Evolutionary conservation across 37 sponge, comb jelly and placozoan genomes (phyloP).

Genomic region (Corticium candelabrum): DNA sequence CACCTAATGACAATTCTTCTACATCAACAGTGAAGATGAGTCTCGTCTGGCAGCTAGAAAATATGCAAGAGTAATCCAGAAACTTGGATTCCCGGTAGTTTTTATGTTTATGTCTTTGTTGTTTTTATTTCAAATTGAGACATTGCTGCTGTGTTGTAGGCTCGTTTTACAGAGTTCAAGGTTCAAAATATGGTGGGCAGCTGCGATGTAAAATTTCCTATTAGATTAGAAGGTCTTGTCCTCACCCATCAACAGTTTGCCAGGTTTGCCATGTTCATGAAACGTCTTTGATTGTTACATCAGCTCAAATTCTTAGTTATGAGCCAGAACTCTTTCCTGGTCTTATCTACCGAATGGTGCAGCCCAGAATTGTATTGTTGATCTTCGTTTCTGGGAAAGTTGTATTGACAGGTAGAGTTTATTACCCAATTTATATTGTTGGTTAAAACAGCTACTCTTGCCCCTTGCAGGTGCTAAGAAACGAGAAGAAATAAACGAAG

Average conservation of each 20-base stretch:
- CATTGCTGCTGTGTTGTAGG: slow-evolving; percentile 27
- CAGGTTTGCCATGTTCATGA: slow-evolving; percentile 34
- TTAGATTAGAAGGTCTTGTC: slow-evolving; percentile 88
- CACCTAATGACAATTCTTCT: not conserved
- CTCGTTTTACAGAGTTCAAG: slow-evolving; percentile 93
- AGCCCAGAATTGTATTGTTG: slow-evolving; percentile 88
- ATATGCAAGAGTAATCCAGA: slow-evolving; percentile 96
- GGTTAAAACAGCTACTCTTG: not conserved
- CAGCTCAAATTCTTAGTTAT: slow-evolving; percentile 39
- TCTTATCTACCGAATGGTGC: slow-evolving; percentile 94
- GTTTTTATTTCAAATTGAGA: not conserved
- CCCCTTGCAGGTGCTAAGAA: slow-evolving; percentile 91
- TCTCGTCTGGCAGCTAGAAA: slow-evolving; percentile 96
- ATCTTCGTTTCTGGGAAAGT: slow-evolving; percentile 99
- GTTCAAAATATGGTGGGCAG: slow-evolving; percentile 99
- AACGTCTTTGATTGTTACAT: not conserved
- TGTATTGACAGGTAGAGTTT: slow-evolving; percentile 74
- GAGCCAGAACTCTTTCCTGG: slow-evolving; percentile 99
- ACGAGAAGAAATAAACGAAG: slow-evolving; percentile 75
- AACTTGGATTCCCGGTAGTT: slow-evolving; percentile 78
- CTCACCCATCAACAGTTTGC: slow-evolving; percentile 86
- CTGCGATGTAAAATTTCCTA: slow-evolving; percentile 97
- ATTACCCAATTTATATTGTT: not conserved
- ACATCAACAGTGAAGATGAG: slow-evolving; percentile 86
- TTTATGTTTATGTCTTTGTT: not conserved